Conservation (phyloP, 2,113 vertebrate species). For the Ginglymostoma cirratum region DNA sequence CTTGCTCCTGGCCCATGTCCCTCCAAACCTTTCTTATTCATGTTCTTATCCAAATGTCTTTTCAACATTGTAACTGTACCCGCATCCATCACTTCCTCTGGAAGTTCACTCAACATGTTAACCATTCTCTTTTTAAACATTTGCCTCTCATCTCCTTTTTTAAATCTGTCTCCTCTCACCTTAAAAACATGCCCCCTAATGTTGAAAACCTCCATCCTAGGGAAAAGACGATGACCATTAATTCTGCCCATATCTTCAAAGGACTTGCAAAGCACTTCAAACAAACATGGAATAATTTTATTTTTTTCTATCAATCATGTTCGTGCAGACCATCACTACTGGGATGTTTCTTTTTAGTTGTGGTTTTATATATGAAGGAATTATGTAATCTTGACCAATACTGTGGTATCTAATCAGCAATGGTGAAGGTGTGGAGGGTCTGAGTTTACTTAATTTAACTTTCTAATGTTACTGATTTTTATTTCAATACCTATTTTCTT, state of each 20-base stretch:
- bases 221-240: neutral
- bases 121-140: too few relatives aligned
- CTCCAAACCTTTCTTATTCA: too few relatives aligned
- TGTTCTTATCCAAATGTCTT: too few relatives aligned
- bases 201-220: neutral
- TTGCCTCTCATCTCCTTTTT: too few relatives aligned
- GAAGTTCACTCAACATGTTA: too few relatives aligned
- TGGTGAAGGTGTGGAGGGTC: neutral
- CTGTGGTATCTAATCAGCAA: neutral
- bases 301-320: neutral
- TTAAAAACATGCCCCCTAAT: too few relatives aligned
- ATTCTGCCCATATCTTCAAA: neutral
- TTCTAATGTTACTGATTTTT: neutral
- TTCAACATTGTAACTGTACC: too few relatives aligned
- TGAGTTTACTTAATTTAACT: neutral
- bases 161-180: too few relatives aligned
- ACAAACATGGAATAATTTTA: neutral
- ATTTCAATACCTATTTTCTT: neutral
- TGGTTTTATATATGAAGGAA: neutral
- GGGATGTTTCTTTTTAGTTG: neutral
- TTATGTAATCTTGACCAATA: neutral
- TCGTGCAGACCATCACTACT: neutral
- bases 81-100: too few relatives aligned
- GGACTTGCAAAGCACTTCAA: neutral
- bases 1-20: too few relatives aligned